phyloP scores from a whole-genome alignment of 2,888 invertebrate genomes.

The Parasteatoda lunata region DNA sequence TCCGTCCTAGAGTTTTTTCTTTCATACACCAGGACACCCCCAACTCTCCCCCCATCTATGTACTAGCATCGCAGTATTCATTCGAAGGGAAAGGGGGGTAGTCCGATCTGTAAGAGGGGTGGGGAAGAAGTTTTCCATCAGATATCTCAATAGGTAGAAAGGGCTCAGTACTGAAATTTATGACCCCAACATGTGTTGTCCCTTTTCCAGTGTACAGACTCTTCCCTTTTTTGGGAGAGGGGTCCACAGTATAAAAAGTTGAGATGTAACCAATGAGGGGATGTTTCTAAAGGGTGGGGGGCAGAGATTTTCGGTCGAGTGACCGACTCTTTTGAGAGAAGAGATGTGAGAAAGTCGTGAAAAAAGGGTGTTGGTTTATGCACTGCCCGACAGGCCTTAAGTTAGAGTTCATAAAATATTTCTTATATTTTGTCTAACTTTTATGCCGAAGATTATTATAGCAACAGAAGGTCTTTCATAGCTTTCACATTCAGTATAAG shows the following conservation, averaged over 20 bases:
- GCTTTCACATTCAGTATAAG: background rate
- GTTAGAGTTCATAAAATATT: background rate
- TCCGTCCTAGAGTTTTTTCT: slow-evolving; percentile 48
- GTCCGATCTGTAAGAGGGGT: slow-evolving; percentile 10
- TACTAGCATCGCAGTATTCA: slow-evolving; percentile 53
- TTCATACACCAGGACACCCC: slow-evolving; percentile 8
- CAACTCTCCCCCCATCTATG: slow-evolving; percentile 16
- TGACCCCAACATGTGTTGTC: slow-evolving; percentile 68
- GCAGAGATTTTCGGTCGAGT: slow-evolving; percentile 12
- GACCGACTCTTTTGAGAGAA: slow-evolving; percentile 43
- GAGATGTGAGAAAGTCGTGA: slow-evolving; percentile 1
- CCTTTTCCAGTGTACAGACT: slow-evolving; percentile 19
- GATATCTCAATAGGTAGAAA: slow-evolving; percentile 65
- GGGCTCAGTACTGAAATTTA: slow-evolving; percentile 65
- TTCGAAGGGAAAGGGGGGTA: slow-evolving; percentile 29
- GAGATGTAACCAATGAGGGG: slow-evolving; percentile 16
- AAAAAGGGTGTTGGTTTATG: background rate
- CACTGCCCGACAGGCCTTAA: background rate
- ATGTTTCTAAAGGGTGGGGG: slow-evolving; percentile 10
- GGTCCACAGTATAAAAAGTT: slow-evolving; percentile 36
- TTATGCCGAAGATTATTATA: background rate
- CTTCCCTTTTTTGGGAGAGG: slow-evolving; percentile 34
- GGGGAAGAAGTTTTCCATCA: slow-evolving; percentile 24
- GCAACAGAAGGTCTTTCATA: background rate
- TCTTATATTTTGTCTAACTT: background rate